Evolutionary conservation across 2,888 invertebrate species (phyloP), one percentile per base, ranked within the genome.

Genomic region (Macroteleia sp.): DNA sequence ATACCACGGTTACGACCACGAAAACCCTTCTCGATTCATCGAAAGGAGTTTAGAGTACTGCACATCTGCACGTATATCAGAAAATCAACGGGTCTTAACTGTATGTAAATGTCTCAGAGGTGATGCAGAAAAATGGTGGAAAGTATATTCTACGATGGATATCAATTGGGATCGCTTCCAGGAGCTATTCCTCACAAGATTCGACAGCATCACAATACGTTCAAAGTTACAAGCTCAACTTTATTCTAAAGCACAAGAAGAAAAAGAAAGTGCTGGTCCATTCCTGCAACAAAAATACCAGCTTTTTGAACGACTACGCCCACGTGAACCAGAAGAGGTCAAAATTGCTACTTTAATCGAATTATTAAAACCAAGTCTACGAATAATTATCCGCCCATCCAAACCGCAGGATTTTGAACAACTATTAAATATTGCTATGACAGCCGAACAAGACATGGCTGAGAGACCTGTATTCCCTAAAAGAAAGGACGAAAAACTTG

Each of bases 231-330:
- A 67, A 1, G 54, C 69, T 0, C 67, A 71, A 4, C 25, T 76
- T 5, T 76, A 73, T 25, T 44, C 64, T 0, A 32, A 25, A n/a
- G 0, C 19, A 0, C 62, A 79, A 20, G 46, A 32, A 0, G 79
- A 66, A 12, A 73, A 57, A 16, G 74, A 70, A 19, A 8, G n/a
- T 0, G 61, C 69, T 1, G 62, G 48, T 3, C 36, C 42, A 0
- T 75, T 71, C 14, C 25, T 79, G 0, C 71, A 77, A 16, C 54
- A 61, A 5, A 62, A 73, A 28, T 62, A 44, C 16, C 69, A 73
- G 10, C 10, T 73, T 0, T 62, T 56, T 28, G 42, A 56, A 28
- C 2, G 74, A 19, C 32, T 75, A 0, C 14, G 50, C 1, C 75
- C 70, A 3, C 16, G 61, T 1, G 61, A 50, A 16, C n/a, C 41